Evolutionary conservation across 2,113 vertebrate species (phyloP), one percentile per base, ranked within the genome.

Genomic region (Larimichthys polyactis): DNA sequence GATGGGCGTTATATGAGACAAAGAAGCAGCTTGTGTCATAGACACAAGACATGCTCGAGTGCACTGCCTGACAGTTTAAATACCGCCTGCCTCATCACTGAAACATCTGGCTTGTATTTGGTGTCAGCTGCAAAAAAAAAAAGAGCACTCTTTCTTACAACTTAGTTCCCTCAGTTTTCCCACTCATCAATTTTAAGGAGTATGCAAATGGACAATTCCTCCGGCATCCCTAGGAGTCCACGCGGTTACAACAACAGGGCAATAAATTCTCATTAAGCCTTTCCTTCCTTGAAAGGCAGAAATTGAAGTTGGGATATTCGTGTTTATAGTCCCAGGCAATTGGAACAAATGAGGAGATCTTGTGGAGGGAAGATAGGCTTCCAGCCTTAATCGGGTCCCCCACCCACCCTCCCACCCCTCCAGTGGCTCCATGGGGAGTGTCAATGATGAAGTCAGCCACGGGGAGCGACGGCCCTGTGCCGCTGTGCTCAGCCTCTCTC

Each of bases 241-340:
- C 71, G 57, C 12, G 22, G 80, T 87, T 72, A 75, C 69, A 77
- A 86, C 82, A 86, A 84, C 81, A 67, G 67, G 79, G 76, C 77
- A 83, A 93, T 95, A 91, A 75, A 94, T 95, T 92, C 87, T 94
- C 87, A 94, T 94, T 93, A 93, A 75, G 83, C 55, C 81, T 74
- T 82, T 80, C 46, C 68, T 88, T 78, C 81, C 85, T 69, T 85
- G 69, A 81, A 83, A 91, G 73, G 81, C 67, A 84, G 78, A 78
- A 92, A 90, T 44, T 88, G 76, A 87, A 85, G 85, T 91, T 82
- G 59, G 77, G 83, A 89, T 92, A 85, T 90, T 87, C 76, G 46
- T 84, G 82, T 92, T 93, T 90, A 89, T 89, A 85, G 88, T 91
- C 82, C 51, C 72, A 76, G 79, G 87, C 91, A 93, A 93, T 86